phyloP scores from a whole-genome alignment of 2,888 invertebrate species.

The Heliconius aoede region DNA sequence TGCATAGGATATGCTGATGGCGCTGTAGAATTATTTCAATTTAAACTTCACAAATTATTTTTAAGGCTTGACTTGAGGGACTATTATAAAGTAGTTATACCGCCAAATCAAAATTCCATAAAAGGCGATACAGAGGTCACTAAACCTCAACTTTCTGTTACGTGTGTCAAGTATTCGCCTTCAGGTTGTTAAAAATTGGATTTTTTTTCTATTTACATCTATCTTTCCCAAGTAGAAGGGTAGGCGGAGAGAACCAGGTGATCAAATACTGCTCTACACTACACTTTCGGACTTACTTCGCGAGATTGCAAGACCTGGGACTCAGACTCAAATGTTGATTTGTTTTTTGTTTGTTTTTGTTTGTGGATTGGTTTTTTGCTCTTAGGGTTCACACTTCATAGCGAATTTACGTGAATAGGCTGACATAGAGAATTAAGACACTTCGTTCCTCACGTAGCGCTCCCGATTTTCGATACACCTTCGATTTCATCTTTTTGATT shows the following conservation, averaged over 20 bases:
- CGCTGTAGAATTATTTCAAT: conserved; percentile 73
- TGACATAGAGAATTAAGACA: too few species aligned
- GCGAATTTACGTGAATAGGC: too few species aligned
- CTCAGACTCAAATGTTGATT: too few species aligned
- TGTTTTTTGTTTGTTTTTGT: too few species aligned
- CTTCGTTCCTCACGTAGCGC: too few species aligned
- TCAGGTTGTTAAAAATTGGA: conserved; percentile 67
- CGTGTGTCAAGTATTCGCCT: conserved; percentile 82
- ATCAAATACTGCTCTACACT: background rate
- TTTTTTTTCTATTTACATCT: background rate
- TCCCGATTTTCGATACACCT: too few species aligned
- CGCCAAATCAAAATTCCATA: conserved; percentile 69
- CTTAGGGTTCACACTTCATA: too few species aligned
- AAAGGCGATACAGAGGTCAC: conserved; percentile 58
- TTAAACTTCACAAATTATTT: conserved; percentile 63
- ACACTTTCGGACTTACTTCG: background rate
- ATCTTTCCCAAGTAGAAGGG: background rate
- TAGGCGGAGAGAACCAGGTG: background rate
- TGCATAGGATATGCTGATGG: conserved; percentile 80
- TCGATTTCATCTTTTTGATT: too few species aligned
- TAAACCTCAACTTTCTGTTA: conserved; percentile 63
- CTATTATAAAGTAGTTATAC: conserved; percentile 61
- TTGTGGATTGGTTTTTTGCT: too few species aligned
- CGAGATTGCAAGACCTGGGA: background rate
- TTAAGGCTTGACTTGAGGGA: conserved; percentile 62